Evolutionary conservation across 2,113 vertebrate species (phyloP).

Genomic region (Regulus satrapa): DNA sequence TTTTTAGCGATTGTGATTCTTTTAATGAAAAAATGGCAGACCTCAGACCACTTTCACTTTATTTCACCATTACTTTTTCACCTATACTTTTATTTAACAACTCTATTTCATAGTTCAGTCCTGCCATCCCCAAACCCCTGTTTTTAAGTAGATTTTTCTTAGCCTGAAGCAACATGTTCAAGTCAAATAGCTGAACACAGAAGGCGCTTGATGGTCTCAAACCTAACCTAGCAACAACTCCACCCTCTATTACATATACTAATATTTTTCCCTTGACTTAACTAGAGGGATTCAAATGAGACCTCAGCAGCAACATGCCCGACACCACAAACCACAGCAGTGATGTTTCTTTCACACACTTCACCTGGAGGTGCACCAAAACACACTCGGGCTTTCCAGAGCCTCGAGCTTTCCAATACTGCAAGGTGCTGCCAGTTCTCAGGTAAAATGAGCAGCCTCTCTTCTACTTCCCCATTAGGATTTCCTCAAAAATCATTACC

Average conservation of each 20-base stretch:
- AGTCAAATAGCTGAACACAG: not conserved
- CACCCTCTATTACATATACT: not conserved
- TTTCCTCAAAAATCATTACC: not conserved
- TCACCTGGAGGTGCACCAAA: not conserved
- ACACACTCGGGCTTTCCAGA: not conserved
- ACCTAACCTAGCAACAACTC: not conserved
- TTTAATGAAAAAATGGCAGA: not conserved
- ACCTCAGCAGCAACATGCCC: not conserved
- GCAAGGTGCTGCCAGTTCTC: not conserved
- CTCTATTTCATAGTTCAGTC: not conserved
- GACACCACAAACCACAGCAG: not conserved
- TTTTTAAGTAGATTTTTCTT: not conserved
- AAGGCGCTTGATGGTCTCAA: not conserved
- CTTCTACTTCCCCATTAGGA: not conserved
- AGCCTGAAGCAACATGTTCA: not conserved
- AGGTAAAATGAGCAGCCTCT: rapidly evolving
- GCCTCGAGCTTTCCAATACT: rapidly evolving
- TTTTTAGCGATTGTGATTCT: not conserved
- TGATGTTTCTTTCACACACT: not conserved
- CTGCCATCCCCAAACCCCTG: not conserved
- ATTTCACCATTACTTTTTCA: not conserved
- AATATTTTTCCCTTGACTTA: not conserved
- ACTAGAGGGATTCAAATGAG: not conserved
- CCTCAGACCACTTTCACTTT: not conserved
- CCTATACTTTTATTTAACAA: not conserved